A percentile compares a stretch with the other conserved stretches of the same genome.
phyloP scores from a whole-genome alignment of 2,888 invertebrate species.

The Dynastes grantii region DNA sequence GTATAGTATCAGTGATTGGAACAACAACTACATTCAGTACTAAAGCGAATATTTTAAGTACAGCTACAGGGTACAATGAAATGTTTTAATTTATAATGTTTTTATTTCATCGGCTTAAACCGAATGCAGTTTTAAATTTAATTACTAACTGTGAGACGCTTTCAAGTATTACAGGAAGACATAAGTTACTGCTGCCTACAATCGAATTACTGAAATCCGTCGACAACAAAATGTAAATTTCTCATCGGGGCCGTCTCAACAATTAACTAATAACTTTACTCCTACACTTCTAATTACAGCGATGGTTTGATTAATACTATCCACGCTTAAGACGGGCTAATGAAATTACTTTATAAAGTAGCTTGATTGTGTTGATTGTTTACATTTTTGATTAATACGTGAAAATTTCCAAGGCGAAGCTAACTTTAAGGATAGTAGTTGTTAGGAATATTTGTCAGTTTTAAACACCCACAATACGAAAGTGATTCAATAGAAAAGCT shows the following conservation, averaged over 20 bases:
- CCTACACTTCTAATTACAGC: conserved; percentile 27
- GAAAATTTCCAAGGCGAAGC: background rate
- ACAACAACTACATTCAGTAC: too few species aligned
- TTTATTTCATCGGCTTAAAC: background rate
- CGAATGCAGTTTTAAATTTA: conserved; percentile 7
- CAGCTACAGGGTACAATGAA: background rate
- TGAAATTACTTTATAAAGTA: conserved; percentile 29
- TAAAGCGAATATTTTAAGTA: too few species aligned
- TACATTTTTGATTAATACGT: background rate
- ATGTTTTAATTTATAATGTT: background rate
- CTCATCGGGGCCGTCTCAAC: conserved; percentile 17
- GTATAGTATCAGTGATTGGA: too few species aligned
- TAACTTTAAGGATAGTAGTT: too few species aligned
- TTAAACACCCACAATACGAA: too few species aligned
- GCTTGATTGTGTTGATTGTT: conserved; percentile 12
- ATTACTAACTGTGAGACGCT: background rate
- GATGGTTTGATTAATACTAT: conserved; percentile 29
- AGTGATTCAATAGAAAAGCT: too few species aligned
- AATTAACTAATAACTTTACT: conserved; percentile 33
- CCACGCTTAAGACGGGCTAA: background rate
- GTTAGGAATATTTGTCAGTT: too few species aligned
- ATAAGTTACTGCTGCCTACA: conserved; percentile 6
- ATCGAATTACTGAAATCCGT: conserved; percentile 27
- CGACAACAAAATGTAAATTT: conserved; percentile 35
- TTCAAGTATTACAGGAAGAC: background rate